A percentile compares a stretch with the other conserved stretches of the same genome.
Conservation (phyloP, 1,140 invertebrate genomes). For the Dendroctonus valens region DNA sequence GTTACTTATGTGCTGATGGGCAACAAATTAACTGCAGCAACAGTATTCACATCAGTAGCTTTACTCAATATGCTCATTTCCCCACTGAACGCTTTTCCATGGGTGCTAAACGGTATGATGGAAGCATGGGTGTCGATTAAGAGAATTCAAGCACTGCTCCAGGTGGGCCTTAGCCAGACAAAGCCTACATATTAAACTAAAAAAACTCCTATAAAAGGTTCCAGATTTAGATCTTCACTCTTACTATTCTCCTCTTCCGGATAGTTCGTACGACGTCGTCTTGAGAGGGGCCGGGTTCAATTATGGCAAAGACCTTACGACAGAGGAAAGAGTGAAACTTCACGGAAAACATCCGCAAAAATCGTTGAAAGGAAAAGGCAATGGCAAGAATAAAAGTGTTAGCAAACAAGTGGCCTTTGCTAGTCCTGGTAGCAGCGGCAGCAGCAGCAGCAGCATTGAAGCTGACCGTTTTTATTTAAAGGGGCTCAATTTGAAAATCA, state of each 20-base stretch:
- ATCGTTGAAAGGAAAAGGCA: constrained; percentile 52
- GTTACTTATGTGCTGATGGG: constrained; percentile 82
- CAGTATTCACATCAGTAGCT: constrained; percentile 92
- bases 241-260: constrained; percentile 47
- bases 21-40: constrained; percentile 79
- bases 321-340: constrained; percentile 39
- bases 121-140: constrained; percentile 90
- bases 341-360: constrained; percentile 33
- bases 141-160: constrained; percentile 73
- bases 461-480: constrained; percentile 44
- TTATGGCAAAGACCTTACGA: constrained; percentile 47
- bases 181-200: too few species aligned
- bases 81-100: constrained; percentile 96
- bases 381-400: constrained; percentile 46
- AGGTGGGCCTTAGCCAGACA: constrained; percentile 52
- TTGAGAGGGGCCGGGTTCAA: constrained; percentile 50
- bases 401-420: constrained; percentile 7
- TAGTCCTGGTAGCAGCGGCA: too few species aligned
- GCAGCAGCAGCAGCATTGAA: constrained; percentile 27
- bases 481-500: constrained; percentile 59
- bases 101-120: constrained; percentile 95
- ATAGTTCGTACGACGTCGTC: constrained; percentile 41
- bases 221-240: constrained; percentile 60
- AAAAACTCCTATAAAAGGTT: constrained; percentile 50
- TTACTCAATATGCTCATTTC: constrained; percentile 94